phyloP scores from a whole-genome alignment of 2,888 invertebrate genomes.

The Hirtodrosophila confusa region DNA sequence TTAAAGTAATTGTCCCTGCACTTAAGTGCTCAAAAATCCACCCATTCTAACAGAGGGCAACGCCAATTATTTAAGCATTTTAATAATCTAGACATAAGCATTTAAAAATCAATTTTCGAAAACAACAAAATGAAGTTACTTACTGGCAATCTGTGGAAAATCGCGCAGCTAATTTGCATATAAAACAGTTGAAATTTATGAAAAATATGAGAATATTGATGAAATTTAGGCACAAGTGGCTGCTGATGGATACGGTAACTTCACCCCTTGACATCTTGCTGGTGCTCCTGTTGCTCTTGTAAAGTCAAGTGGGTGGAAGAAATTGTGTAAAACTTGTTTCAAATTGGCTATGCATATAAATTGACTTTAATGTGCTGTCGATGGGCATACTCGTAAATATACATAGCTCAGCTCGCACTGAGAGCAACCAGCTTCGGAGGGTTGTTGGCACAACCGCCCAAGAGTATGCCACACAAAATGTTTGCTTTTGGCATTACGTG shows the following conservation, averaged over 20 bases:
- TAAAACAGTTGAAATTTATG: slow-evolving; percentile 82
- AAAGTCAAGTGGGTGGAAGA: slow-evolving; percentile 84
- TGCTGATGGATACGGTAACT: slow-evolving; percentile 17
- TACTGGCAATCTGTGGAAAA: slow-evolving; percentile 64
- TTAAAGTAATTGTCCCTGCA: slow-evolving; percentile 46
- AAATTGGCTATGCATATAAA: slow-evolving; percentile 85
- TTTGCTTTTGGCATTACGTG: slow-evolving; percentile 4
- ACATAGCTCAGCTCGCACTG: slow-evolving; percentile 30
- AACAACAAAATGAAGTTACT: slow-evolving; percentile 55
- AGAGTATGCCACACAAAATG: slow-evolving; percentile 55
- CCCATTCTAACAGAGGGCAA: neutral
- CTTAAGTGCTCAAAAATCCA: slow-evolving; percentile 48
- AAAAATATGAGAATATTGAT: slow-evolving; percentile 77
- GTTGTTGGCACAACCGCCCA: slow-evolving; percentile 30
- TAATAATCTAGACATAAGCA: slow-evolving; percentile 66
- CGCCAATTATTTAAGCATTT: slow-evolving; percentile 78
- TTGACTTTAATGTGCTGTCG: slow-evolving; percentile 82
- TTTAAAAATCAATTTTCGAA: slow-evolving; percentile 70
- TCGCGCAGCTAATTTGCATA: slow-evolving; percentile 83
- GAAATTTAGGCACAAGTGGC: slow-evolving; percentile 69
- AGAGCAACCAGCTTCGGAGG: slow-evolving; percentile 14
- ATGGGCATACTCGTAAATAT: slow-evolving; percentile 61
- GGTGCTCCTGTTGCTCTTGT: slow-evolving; percentile 33
- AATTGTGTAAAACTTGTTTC: slow-evolving; percentile 84
- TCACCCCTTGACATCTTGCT: slow-evolving; percentile 51